These are phyloP conservation scores for Acronicta psi DNA, from an alignment of 2,888 invertebrate species.

Conservation along the genomic window DNA sequence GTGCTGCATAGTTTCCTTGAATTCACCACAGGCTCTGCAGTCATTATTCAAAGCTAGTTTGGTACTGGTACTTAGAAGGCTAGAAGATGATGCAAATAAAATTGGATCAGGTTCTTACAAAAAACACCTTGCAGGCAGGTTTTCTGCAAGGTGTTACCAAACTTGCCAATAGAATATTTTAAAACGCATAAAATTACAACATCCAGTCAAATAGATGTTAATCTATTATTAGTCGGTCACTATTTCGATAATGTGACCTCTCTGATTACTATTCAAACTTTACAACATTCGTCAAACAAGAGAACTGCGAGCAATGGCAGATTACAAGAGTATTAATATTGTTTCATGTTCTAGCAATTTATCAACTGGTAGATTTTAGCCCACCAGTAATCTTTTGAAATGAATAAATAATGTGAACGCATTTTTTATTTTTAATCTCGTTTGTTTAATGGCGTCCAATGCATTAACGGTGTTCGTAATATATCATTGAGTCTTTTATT, in stretches of 20 bases:
- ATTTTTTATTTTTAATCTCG: not conserved
- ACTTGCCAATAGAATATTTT: no score
- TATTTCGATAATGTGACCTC: conserved; percentile 26
- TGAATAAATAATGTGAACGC: not conserved
- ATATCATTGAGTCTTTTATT: conserved; percentile 3
- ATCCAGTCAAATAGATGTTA: not conserved
- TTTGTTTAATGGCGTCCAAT: not conserved
- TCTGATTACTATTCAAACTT: not conserved
- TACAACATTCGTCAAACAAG: conserved; percentile 2
- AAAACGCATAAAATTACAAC: not conserved
- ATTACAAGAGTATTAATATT: conserved; percentile 6
- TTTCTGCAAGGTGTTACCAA: no score
- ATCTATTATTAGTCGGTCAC: not conserved
- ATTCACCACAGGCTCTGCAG: no score
- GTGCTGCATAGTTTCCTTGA: no score
- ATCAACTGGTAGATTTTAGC: no score
- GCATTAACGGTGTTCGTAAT: not conserved
- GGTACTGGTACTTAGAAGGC: no score
- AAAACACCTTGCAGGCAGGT: no score
- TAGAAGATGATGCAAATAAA: no score
- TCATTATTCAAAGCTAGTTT: no score
- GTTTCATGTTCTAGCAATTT: not conserved
- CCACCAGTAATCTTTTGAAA: not conserved
- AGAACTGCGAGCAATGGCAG: not conserved
- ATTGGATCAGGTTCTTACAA: no score